Conservation (phyloP, 2,113 vertebrate species). For the Pogonocichla stellata region DNA sequence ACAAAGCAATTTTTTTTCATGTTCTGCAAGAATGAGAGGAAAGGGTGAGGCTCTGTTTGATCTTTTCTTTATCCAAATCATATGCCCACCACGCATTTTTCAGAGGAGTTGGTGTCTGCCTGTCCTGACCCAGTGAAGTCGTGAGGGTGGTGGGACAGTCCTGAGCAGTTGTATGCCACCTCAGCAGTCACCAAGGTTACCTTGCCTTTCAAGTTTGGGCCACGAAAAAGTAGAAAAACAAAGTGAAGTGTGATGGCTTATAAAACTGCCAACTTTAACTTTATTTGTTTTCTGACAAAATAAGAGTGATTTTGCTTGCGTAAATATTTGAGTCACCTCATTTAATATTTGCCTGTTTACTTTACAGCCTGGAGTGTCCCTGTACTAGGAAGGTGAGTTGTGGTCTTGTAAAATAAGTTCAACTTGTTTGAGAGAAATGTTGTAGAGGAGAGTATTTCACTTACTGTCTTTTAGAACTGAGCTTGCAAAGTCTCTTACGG, state of each 20-base stretch:
- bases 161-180: neutral
- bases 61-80: neutral
- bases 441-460: neutral
- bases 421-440: neutral
- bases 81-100: neutral
- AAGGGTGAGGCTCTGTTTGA: neutral
- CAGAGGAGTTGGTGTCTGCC: neutral
- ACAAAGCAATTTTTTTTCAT: too few species aligned
- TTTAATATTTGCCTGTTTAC: slow-evolving; percentile 54
- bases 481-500: neutral
- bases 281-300: slow-evolving; percentile 48
- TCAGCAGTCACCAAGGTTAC: neutral
- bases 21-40: neutral
- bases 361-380: neutral
- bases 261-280: slow-evolving; percentile 59
- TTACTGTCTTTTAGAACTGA: neutral
- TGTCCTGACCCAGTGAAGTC: neutral
- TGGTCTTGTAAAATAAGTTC: neutral
- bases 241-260: slow-evolving; percentile 42
- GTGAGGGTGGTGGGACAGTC: neutral
- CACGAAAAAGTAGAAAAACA: neutral
- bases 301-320: neutral
- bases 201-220: neutral
- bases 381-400: neutral
- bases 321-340: slow-evolving; percentile 22